Evolutionary conservation across 2,113 vertebrate species (phyloP).

Genomic region (Sander lucioperca): DNA sequence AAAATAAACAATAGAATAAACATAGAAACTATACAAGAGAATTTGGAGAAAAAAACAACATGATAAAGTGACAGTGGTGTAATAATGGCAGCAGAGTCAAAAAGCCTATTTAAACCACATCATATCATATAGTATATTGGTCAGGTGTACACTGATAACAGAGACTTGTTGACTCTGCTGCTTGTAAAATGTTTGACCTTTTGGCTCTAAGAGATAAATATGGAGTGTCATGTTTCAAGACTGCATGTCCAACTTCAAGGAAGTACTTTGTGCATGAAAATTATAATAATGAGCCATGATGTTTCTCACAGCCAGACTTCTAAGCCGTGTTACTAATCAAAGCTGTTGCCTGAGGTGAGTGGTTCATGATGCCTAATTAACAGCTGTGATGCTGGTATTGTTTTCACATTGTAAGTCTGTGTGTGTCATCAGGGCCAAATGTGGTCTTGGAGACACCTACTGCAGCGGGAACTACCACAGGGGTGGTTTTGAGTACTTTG

Average conservation of each 20-base stretch:
- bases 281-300: constrained; percentile 12
- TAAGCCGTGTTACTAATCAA: constrained; percentile 17
- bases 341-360: constrained; percentile 30
- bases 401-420: no score
- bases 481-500: no score
- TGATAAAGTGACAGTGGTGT: no score
- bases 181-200: background rate
- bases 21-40: no score
- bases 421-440: no score
- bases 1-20: no score
- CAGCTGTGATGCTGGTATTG: no score
- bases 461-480: no score
- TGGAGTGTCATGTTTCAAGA: background rate
- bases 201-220: constrained; percentile 2
- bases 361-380: constrained; percentile 11
- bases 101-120: background rate
- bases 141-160: no score
- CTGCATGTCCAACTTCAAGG: constrained; percentile 9
- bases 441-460: no score
- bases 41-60: no score
- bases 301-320: constrained; percentile 10
- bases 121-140: no score
- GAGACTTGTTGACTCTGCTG: background rate
- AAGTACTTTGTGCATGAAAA: constrained; percentile 9
- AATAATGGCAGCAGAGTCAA: background rate